Evolutionary conservation across 2,797 vertebrate genomes (phyloP).

Genomic region (Acanthurus leucopareius): DNA sequence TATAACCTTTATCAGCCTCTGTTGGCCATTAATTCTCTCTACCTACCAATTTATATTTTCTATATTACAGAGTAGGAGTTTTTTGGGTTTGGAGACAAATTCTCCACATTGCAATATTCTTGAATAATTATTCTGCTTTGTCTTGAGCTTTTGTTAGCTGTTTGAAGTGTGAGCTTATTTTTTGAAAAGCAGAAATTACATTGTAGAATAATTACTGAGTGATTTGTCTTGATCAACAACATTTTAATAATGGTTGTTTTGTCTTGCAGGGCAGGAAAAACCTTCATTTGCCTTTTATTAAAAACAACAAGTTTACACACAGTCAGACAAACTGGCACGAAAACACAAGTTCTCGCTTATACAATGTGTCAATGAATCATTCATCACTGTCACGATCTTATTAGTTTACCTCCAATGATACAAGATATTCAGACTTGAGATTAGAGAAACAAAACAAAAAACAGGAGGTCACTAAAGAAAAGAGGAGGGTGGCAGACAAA

Average conservation of each 20-base stretch:
- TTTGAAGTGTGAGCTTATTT: conserved; percentile 17
- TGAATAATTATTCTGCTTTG: conserved; percentile 16
- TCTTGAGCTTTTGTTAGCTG: background rate
- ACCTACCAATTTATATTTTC: conserved; percentile 24
- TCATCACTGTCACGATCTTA: conserved; percentile 6
- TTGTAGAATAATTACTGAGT: conserved; percentile 17
- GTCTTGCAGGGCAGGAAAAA: background rate
- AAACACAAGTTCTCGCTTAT: conserved; percentile 6
- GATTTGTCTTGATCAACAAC: conserved; percentile 52
- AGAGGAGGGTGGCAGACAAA: conserved; percentile 1
- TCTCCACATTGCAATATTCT: conserved; percentile 18
- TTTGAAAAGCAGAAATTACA: conserved; percentile 35
- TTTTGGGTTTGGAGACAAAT: conserved; percentile 14
- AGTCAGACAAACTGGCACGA: background rate
- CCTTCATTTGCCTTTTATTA: conserved; percentile 20
- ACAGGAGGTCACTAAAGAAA: conserved; percentile 20
- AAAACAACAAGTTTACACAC: conserved; percentile 23
- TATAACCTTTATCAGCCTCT: conserved; percentile 41
- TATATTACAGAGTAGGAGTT: conserved; percentile 12
- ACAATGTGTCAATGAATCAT: conserved; percentile 16
- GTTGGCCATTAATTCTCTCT: conserved; percentile 34
- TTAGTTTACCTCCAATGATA: conserved; percentile 25
- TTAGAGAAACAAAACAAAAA: conserved; percentile 1
- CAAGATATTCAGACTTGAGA: background rate
- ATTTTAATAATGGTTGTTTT: conserved; percentile 40